These are phyloP conservation scores for Notolabrus celidotus DNA, from an alignment of 2,797 vertebrate species.

Conservation along the genomic window DNA sequence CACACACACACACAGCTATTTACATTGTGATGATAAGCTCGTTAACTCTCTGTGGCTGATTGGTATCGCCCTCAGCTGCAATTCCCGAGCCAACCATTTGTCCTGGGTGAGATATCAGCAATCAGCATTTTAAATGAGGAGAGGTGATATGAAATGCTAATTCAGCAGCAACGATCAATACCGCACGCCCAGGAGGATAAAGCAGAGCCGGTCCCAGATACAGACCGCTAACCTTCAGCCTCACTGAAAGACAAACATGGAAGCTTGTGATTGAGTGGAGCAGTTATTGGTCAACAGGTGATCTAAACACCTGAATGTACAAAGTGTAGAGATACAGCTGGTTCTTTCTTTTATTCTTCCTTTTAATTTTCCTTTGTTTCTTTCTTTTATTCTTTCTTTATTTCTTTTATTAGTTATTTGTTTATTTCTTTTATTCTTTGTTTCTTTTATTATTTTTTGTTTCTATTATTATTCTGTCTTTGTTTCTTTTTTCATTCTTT, in stretches of 20 bases:
- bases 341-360: too few relatives aligned
- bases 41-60: slow-evolving; percentile 79
- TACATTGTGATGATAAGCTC: slow-evolving; percentile 83
- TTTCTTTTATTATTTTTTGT: too few relatives aligned
- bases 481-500: too few relatives aligned
- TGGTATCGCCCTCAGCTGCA: slow-evolving; percentile 74
- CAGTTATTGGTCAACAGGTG: too few relatives aligned
- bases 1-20: slow-evolving; percentile 61
- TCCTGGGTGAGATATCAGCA: slow-evolving; percentile 78
- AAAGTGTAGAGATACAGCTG: too few relatives aligned
- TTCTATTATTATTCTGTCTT: too few relatives aligned
- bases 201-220: slow-evolving; percentile 38
- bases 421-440: too few relatives aligned
- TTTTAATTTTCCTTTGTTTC: too few relatives aligned
- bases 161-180: slow-evolving; percentile 80
- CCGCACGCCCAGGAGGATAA: slow-evolving; percentile 50
- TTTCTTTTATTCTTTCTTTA: too few relatives aligned
- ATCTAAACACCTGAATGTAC: too few relatives aligned
- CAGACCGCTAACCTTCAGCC: slow-evolving; percentile 59
- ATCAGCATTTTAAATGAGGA: slow-evolving; percentile 83
- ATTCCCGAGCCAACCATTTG: slow-evolving; percentile 74
- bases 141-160: slow-evolving; percentile 82
- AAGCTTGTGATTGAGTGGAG: too few relatives aligned
- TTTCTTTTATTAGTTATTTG: too few relatives aligned
- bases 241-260: slow-evolving; percentile 38